Conservation (phyloP, 2,888 invertebrate genomes). For the Rambutsinella grinnellia region DNA sequence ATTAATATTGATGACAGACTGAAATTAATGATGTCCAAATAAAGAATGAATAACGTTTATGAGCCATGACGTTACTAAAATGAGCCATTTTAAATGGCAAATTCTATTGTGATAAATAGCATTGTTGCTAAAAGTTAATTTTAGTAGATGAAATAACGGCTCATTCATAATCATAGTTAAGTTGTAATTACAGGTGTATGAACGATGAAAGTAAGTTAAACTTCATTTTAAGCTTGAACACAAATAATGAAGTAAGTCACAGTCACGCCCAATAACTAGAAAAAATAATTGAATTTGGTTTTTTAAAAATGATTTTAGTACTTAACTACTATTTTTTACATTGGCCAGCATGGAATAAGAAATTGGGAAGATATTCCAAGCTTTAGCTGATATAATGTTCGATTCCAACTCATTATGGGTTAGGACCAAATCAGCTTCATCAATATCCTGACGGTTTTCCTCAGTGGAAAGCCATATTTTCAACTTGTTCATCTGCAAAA, state of each 20-base stretch:
- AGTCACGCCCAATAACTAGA: not conserved
- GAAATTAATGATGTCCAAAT: too few species aligned
- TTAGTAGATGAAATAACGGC: too few species aligned
- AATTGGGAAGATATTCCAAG: not conserved
- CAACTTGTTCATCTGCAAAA: not conserved
- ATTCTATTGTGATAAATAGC: too few species aligned
- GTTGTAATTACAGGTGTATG: too few species aligned
- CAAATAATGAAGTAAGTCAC: not conserved
- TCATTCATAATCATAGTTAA: too few species aligned
- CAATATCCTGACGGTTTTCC: not conserved
- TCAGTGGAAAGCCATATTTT: not conserved
- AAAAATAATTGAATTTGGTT: not conserved
- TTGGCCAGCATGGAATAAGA: not conserved
- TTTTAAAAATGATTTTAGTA: not conserved
- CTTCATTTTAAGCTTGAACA: not conserved
- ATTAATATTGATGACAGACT: too few species aligned
- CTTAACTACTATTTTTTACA: not conserved
- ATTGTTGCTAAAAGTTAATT: too few species aligned
- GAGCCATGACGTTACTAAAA: too few species aligned
- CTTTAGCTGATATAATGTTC: not conserved
- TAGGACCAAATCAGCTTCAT: not conserved
- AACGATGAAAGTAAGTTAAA: too few species aligned
- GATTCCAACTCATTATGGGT: not conserved
- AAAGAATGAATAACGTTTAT: too few species aligned
- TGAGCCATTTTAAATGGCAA: too few species aligned